These are phyloP conservation scores for Orthosia incerta DNA, from an alignment of 2,888 invertebrate genomes.

Conservation along the genomic window DNA sequence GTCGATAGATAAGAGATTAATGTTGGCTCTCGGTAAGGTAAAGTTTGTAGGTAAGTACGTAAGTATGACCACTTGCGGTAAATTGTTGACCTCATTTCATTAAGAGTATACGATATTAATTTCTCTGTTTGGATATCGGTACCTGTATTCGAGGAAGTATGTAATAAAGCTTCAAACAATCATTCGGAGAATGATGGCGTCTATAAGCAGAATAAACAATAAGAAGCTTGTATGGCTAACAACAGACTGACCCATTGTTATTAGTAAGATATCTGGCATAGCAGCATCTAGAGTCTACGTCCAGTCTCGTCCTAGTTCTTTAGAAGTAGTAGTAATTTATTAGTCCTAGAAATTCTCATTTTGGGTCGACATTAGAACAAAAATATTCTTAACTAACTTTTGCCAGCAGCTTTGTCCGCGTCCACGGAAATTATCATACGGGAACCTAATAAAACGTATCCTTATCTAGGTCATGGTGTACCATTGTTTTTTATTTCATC, in stretches of 20 bases:
- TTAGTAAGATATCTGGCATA: not conserved
- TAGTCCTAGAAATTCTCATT: slow-evolving; percentile 17
- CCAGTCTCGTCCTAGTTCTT: slow-evolving; percentile 6
- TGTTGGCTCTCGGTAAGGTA: not conserved
- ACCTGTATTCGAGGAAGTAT: slow-evolving; percentile 20
- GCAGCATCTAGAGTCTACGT: not conserved
- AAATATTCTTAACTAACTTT: no score
- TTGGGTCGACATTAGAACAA: not conserved
- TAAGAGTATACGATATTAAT: slow-evolving; percentile 19
- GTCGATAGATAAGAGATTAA: slow-evolving; percentile 3
- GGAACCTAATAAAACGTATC: no score
- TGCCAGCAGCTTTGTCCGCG: no score
- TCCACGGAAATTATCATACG: no score
- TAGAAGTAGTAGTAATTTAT: slow-evolving; percentile 14
- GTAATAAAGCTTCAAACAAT: not conserved
- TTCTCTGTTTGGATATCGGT: slow-evolving; percentile 2
- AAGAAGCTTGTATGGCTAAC: not conserved
- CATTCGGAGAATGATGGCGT: not conserved
- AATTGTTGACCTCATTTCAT: slow-evolving; percentile 12
- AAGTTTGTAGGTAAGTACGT: slow-evolving; percentile 8
- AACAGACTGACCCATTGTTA: slow-evolving; percentile 13
- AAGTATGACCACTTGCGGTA: not conserved
- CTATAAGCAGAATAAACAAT: not conserved
- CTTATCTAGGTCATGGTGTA: no score
- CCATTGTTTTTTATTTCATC: no score